Base-by-base conservation (phyloP, 1,140 invertebrate genomes). In the Caenorhabditis tropicalis region DNA sequence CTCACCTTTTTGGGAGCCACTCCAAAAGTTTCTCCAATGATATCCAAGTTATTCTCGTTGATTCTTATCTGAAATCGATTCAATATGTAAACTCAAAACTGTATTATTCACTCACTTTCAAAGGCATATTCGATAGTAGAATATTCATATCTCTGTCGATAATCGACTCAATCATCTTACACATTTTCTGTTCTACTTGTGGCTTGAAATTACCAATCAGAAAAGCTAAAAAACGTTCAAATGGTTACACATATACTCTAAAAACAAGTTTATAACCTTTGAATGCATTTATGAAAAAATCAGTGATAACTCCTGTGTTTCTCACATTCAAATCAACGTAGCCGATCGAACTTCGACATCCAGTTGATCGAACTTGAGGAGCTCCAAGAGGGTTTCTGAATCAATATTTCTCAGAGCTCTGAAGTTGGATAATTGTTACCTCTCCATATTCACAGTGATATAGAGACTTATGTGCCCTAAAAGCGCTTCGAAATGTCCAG, bases 241-340 rank as follows among this genome's bases (percentile, higher is more conserved):
- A n/a, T n/a, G n/a, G n/a, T n/a, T n/a, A n/a, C n/a, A n/a, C n/a
- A n/a, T n/a, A n/a, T n/a, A n/a, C n/a, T n/a, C n/a, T n/a, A n/a
- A n/a, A n/a, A 86, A 33, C 51, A 29, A 74, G 39, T 19, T 24
- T 16, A 81, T 79, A 4, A 91, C 90, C 86, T 88, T 90, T 90
- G 74, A 90, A 90, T 24, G 89, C 87, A 60, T 90, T 91, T 19
- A 91, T 91, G 70, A 91, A 91, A 81, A 91, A 91, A 86, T 91
- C 90, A 24, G 90, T 91, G 19, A 91, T 60, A 53, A 91, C 89
- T 19, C 90, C 90, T n/a, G 90, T 91, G 84, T 91, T 91, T 27
- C 90, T 58, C 2, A 91, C 90, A 85, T 89, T 91, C 53, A 91
- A 70, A 86, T 91, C 90, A n/a, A 91, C 90, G 82, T 91, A 91